phyloP scores from a whole-genome alignment of 2,113 vertebrate species.

The Cervus canadensis region DNA sequence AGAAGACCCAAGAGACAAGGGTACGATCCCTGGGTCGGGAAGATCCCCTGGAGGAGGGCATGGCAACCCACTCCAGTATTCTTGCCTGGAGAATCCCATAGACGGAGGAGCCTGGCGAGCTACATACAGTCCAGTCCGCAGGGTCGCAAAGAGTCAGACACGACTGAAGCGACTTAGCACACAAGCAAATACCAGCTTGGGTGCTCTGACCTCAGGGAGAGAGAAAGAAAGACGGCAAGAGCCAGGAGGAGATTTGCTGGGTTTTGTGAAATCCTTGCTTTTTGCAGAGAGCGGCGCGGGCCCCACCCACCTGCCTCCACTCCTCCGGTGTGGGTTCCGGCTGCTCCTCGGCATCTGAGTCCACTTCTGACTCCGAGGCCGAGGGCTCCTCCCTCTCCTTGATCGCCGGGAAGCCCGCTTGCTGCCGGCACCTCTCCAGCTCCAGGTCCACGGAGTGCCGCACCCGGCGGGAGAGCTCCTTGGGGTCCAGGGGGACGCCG shows the following conservation, averaged over 20 bases:
- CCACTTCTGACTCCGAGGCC: fast-evolving
- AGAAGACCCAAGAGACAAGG: not conserved
- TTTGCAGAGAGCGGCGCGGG: not conserved
- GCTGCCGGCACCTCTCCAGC: constrained; percentile 77
- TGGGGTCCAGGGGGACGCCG: constrained; percentile 58
- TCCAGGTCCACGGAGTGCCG: constrained; percentile 83
- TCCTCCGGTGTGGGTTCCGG: constrained; percentile 73
- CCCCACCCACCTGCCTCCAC: constrained; percentile 87
- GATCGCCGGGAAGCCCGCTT: constrained; percentile 76
- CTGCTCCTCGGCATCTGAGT: not conserved
- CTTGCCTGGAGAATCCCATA: not conserved
- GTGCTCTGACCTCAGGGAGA: not conserved
- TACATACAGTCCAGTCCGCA: not conserved
- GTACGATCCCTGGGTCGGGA: not conserved
- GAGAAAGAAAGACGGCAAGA: not conserved
- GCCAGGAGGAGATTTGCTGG: not conserved
- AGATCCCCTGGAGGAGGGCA: not conserved
- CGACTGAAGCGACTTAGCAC: not conserved
- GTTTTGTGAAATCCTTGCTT: not conserved
- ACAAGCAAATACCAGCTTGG: not conserved
- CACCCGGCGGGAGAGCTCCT: constrained; percentile 60
- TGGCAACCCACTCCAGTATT: not conserved
- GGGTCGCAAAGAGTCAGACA: not conserved
- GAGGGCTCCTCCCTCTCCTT: constrained; percentile 49
- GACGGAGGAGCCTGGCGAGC: not conserved